A percentile compares a stretch with the other conserved stretches of the same genome.
These are phyloP conservation scores for Synchiropus splendidus DNA, from an alignment of 2,113 vertebrate genomes.

Conservation along the genomic window DNA sequence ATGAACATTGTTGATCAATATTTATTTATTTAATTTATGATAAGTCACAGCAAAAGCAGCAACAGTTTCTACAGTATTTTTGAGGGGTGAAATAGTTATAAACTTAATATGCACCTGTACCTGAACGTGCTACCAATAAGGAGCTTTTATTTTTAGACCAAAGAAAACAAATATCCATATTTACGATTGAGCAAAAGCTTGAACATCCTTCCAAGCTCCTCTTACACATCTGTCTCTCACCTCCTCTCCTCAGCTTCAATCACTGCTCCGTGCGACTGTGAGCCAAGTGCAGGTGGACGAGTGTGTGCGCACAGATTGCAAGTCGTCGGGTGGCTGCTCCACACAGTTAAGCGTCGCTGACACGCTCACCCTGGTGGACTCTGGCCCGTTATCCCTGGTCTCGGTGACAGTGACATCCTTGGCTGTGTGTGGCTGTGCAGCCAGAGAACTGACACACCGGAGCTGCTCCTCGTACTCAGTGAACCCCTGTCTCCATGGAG, in stretches of 20 bases:
- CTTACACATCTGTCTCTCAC: conserved; percentile 5
- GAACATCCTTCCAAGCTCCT: too few species aligned
- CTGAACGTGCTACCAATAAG: too few species aligned
- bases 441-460: conserved; percentile 60
- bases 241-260: conserved; percentile 64
- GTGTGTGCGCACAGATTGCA: conserved; percentile 67
- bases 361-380: conserved; percentile 62
- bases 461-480: conserved; percentile 66
- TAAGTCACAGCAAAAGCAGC: too few species aligned
- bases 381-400: conserved; percentile 65
- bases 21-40: too few species aligned
- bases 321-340: conserved; percentile 50
- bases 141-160: too few species aligned
- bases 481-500: conserved; percentile 77
- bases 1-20: too few species aligned
- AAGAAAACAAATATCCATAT: too few species aligned
- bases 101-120: too few species aligned
- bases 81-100: too few species aligned
- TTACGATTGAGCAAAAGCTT: too few species aligned
- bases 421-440: conserved; percentile 59
- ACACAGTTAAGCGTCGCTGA: conserved; percentile 60
- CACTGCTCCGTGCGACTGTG: conserved; percentile 63
- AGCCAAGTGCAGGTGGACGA: conserved; percentile 75
- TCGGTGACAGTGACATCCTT: conserved; percentile 55
- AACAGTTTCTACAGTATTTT: too few species aligned